Base-by-base conservation (phyloP, 2,113 vertebrate species). In the Coptodon rendalli region DNA sequence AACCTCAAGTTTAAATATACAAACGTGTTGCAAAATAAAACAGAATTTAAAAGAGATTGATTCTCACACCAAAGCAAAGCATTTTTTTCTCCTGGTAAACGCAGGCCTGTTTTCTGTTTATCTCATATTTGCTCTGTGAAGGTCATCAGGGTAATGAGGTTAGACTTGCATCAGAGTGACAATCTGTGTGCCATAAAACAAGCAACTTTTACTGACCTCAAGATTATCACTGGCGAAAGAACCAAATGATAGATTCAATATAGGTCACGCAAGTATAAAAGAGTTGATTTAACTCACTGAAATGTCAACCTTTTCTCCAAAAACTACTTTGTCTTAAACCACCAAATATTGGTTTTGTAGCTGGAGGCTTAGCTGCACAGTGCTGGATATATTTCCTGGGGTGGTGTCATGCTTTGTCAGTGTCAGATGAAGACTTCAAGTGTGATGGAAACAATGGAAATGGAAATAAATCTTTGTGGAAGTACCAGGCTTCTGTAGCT, bases 401-500 rank as follows among this genome's bases (percentile, higher is more conserved):
- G 73, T n/a, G 6, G 6, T 34, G 29, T 31, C 45, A 52, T 78
- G 45, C 48, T 78, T 78, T 9, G 10, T 52, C 73, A 78, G 45
- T 19, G 10, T 78, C 43, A 78, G 43, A 78, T 8, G 2, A 50
- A 29, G 16, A 12, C 43, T 50, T 76, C 43, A 78, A 78, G 24
- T 34, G 27, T 12, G 45, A 52, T 31, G 73, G 52, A 78, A 52
- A 52, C 73, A 78, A 31, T 34, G 73, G 43, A 76, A 76, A 76
- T 76, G 71, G 71, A 78, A 78, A 34, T 34, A 34, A 52, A 13
- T 31, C 10, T 12, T 78, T 31, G 10, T 34, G 27, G 73, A 52
- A 52, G 17, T n/a, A 50, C 0, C 0, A 52, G 43, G 17, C 27
- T 78, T 78, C 9, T 50, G 43, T 50, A 78, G 27, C 6, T 52